Evolutionary conservation across 2,113 vertebrate genomes (phyloP).

Genomic region (Phalacrocorax aristotelis): DNA sequence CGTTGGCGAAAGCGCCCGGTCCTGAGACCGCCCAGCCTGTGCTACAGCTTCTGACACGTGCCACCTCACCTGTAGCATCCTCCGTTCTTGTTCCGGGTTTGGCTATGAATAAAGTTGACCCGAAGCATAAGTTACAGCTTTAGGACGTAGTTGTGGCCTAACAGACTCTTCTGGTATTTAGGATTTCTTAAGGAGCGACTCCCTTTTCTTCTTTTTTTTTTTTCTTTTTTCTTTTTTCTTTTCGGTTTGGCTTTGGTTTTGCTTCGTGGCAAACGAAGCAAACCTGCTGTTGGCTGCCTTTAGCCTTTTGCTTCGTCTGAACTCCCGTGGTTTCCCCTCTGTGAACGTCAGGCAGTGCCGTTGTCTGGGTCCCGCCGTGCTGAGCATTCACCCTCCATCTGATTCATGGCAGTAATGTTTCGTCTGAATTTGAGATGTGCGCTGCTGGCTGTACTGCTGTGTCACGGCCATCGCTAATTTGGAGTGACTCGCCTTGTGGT

Average conservation of each 20-base stretch:
- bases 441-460: neutral
- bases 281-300: neutral
- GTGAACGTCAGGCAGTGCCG: neutral
- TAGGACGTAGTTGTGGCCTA: neutral
- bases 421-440: neutral
- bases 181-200: neutral
- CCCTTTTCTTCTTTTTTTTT: neutral
- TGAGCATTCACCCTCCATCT: neutral
- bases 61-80: neutral
- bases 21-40: neutral
- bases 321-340: neutral
- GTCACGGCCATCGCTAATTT: neutral
- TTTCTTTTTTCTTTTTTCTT: neutral
- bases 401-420: constrained; percentile 5
- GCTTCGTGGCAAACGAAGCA: neutral
- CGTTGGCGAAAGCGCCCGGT: neutral
- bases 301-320: neutral
- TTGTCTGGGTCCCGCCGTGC: neutral
- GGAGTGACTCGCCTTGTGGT: neutral
- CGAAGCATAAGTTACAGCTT: neutral
- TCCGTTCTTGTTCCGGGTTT: neutral
- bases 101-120: neutral
- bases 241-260: no score
- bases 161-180: neutral
- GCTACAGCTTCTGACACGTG: neutral